These are phyloP conservation scores for Yasuhikotakia modesta DNA, from an alignment of 2,797 vertebrate species.

Conservation along the genomic window DNA sequence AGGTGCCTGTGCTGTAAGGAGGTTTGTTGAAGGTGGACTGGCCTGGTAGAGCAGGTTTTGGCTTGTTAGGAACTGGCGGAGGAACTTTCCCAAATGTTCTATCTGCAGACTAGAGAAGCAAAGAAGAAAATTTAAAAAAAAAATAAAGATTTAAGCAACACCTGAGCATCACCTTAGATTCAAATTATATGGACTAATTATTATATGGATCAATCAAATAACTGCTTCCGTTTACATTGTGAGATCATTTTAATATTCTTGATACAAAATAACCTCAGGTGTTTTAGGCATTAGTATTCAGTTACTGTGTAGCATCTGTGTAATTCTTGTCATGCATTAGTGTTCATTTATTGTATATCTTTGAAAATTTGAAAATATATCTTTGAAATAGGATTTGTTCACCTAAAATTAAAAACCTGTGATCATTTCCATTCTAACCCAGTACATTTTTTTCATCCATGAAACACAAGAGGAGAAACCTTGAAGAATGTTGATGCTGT, in stretches of 20 bases:
- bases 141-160: background rate
- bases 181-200: background rate
- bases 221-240: background rate
- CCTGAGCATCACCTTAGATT: background rate
- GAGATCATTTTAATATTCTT: background rate
- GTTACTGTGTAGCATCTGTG: background rate
- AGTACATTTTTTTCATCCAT: background rate
- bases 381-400: background rate
- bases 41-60: constrained; percentile 73
- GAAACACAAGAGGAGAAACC: background rate
- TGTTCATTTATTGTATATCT: background rate
- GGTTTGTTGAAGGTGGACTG: constrained; percentile 74
- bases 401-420: background rate
- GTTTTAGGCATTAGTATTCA: background rate
- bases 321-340: background rate
- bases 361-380: background rate
- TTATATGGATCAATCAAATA: too few species aligned
- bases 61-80: constrained; percentile 89
- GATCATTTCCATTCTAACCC: background rate
- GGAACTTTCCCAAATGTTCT: constrained; percentile 79
- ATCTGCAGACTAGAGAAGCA: constrained; percentile 70
- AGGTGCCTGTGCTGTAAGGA: constrained; percentile 68
- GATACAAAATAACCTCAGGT: background rate
- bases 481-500: too few species aligned
- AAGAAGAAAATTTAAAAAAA: background rate